phyloP scores from a whole-genome alignment of 1,140 invertebrate species.

The Platyscapa corneri region DNA sequence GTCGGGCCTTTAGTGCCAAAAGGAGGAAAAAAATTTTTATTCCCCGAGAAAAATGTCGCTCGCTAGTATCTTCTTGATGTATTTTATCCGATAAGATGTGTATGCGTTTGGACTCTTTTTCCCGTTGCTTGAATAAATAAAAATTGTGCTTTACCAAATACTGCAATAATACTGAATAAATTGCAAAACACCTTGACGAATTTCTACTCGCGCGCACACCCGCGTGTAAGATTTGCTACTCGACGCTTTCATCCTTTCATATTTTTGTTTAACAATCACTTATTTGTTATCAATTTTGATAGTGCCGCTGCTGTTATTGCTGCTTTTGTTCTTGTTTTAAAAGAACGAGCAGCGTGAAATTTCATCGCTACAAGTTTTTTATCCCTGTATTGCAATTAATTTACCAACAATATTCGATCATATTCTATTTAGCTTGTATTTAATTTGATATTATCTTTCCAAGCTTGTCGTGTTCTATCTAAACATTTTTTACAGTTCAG shows the following conservation, averaged over 20 bases:
- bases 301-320: too few species aligned
- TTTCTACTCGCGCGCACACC: too few species aligned
- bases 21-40: background rate
- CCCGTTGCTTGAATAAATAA: too few species aligned
- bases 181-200: background rate
- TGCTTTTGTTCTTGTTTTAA: too few species aligned
- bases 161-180: background rate
- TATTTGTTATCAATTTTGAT: too few species aligned
- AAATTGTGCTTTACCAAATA: background rate
- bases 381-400: too few species aligned
- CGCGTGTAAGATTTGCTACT: background rate
- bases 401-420: background rate
- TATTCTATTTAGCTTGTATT: background rate
- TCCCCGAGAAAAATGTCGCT: background rate
- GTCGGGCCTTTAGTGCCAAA: background rate
- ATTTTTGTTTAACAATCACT: background rate
- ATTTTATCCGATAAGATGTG: background rate
- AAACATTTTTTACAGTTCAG: background rate
- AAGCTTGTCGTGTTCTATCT: background rate
- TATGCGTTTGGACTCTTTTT: background rate
- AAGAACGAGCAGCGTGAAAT: too few species aligned
- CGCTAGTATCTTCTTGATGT: background rate
- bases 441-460: constrained; percentile 12
- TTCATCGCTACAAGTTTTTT: too few species aligned
- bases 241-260: background rate